These are phyloP conservation scores for Eupithecia tripunctaria DNA, from an alignment of 2,888 invertebrate species.

Conservation along the genomic window DNA sequence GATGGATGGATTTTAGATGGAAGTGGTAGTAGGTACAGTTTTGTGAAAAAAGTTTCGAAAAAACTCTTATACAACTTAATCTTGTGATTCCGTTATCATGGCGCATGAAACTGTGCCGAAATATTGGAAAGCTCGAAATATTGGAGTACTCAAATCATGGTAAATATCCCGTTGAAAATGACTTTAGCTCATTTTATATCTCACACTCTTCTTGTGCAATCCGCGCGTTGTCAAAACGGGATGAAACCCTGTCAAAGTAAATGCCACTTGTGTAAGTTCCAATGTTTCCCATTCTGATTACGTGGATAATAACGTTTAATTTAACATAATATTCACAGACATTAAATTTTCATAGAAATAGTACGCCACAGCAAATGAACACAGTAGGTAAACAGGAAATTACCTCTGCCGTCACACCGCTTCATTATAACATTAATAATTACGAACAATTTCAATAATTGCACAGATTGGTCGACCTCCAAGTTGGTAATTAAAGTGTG, in stretches of 20 bases:
- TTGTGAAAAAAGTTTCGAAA: background rate
- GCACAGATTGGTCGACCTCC: conserved; percentile 48
- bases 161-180: too few species aligned
- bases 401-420: conserved; percentile 39
- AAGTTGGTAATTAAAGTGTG: conserved; percentile 79
- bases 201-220: too few species aligned
- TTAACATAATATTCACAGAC: background rate
- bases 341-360: conserved; percentile 4
- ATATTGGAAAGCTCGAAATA: too few species aligned
- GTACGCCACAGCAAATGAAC: conserved; percentile 2
- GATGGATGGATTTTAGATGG: background rate
- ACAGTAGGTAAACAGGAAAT: conserved; percentile 37
- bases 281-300: background rate
- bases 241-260: too few species aligned
- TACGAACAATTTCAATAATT: conserved; percentile 48
- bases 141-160: too few species aligned
- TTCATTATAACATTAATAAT: conserved; percentile 48
- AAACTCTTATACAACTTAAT: too few species aligned
- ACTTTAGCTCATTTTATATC: too few species aligned
- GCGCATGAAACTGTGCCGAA: too few species aligned
- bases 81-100: too few species aligned
- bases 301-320: background rate
- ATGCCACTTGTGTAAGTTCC: too few species aligned
- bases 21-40: background rate
- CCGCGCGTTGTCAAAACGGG: background rate